phyloP scores from a whole-genome alignment of 2,888 invertebrate genomes.

The Galeruca laticollis region DNA sequence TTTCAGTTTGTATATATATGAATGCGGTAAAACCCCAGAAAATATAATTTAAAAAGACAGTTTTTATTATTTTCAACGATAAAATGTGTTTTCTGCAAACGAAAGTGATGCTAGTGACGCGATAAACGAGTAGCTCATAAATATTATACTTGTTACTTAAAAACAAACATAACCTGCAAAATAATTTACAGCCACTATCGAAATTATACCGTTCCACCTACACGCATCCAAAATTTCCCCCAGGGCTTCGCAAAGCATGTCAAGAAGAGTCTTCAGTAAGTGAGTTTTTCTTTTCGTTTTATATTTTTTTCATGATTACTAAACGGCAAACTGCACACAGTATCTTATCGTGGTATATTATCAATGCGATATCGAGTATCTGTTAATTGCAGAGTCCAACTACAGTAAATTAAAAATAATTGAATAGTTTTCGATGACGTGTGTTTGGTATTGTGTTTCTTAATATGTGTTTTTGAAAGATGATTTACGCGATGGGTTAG shows the following conservation, averaged over 20 bases:
- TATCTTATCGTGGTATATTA: slow-evolving; percentile 44
- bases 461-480: slow-evolving; percentile 19
- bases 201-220: slow-evolving; percentile 50
- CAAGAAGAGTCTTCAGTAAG: slow-evolving; percentile 29
- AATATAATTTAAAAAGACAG: too few relatives aligned
- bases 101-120: neutral
- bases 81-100: neutral
- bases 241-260: slow-evolving; percentile 30
- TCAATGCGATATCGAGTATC: slow-evolving; percentile 62
- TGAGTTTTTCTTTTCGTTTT: slow-evolving; percentile 36
- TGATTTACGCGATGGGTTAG: neutral
- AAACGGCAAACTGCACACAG: slow-evolving; percentile 14
- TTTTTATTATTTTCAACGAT: too few relatives aligned
- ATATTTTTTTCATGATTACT: slow-evolving; percentile 38
- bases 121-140: neutral
- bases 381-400: slow-evolving; percentile 62
- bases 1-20: too few relatives aligned
- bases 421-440: slow-evolving; percentile 54
- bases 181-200: slow-evolving; percentile 47
- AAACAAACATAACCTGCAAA: slow-evolving; percentile 13
- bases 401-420: slow-evolving; percentile 64
- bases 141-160: neutral
- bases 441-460: slow-evolving; percentile 37
- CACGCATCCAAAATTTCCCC: slow-evolving; percentile 37
- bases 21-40: too few relatives aligned